Evolutionary conservation across 2,797 vertebrate species (phyloP).

Genomic region (Setipinna tenuifilis): DNA sequence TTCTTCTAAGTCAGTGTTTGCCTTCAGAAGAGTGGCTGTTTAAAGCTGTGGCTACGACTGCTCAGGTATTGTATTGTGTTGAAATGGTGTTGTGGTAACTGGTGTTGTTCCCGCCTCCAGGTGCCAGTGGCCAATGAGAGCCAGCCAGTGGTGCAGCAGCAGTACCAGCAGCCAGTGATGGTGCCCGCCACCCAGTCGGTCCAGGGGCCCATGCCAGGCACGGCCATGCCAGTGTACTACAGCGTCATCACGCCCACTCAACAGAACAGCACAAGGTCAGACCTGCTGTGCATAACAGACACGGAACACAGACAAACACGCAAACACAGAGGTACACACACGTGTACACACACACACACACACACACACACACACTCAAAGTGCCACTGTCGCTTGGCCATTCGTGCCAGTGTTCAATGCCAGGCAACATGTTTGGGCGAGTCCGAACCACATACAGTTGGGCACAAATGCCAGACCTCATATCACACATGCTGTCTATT

Average conservation of each 20-base stretch:
- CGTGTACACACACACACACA: neutral
- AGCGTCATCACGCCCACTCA: constrained; percentile 92
- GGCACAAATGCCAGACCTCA: neutral
- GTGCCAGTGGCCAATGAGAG: constrained; percentile 91
- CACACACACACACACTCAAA: neutral
- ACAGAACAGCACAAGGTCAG: constrained; percentile 94
- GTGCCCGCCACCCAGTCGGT: constrained; percentile 95
- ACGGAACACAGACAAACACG: neutral
- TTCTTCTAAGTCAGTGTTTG: too few species aligned
- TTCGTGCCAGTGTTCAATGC: neutral
- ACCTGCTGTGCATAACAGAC: neutral
- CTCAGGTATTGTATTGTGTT: neutral
- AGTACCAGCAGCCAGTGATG: constrained; percentile 95
- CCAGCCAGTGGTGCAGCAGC: constrained; percentile 92
- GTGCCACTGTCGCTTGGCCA: neutral
- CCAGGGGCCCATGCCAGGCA: constrained; percentile 85
- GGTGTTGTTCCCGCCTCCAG: constrained; percentile 61
- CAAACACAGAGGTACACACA: neutral
- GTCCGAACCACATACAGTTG: neutral
- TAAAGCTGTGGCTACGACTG: too few species aligned
- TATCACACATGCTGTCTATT: neutral
- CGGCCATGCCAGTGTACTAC: constrained; percentile 91
- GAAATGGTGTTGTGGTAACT: neutral
- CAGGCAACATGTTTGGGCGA: neutral
- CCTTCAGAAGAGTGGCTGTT: too few species aligned